Percentiles rank a stretch among this genome's conserved stretches.
phyloP scores from a whole-genome alignment of 2,888 invertebrate species.

The Ectobius pallidus region DNA sequence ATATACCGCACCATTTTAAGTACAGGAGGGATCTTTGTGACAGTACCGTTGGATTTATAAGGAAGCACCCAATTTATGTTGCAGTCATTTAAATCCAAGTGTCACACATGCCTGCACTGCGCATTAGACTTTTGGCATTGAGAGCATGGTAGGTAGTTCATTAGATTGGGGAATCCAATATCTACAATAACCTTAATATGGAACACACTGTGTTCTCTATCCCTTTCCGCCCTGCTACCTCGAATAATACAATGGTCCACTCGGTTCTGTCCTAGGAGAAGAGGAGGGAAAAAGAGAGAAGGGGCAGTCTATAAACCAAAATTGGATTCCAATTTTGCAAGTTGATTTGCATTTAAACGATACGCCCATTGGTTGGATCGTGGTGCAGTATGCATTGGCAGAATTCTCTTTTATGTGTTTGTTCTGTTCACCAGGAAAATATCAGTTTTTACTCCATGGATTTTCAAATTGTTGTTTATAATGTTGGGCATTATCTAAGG shows the following conservation, averaged over 20 bases:
- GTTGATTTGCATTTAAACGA: constrained; percentile 16
- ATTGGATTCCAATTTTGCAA: constrained; percentile 16
- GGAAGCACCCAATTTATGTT: too few relatives aligned
- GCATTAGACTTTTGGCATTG: too few relatives aligned
- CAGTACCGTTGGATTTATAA: too few relatives aligned
- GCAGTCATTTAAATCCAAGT: too few relatives aligned
- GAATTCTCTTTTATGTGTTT: background rate
- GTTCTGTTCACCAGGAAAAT: too few relatives aligned
- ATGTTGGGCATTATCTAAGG: too few relatives aligned
- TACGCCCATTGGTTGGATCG: background rate
- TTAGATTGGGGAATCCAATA: background rate
- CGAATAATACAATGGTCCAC: background rate
- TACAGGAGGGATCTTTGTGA: too few relatives aligned
- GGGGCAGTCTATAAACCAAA: constrained; percentile 6
- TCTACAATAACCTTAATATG: constrained; percentile 1
- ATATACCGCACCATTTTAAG: too few relatives aligned
- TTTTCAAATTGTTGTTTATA: too few relatives aligned
- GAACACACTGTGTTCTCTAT: background rate
- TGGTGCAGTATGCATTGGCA: background rate
- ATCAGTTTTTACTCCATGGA: too few relatives aligned
- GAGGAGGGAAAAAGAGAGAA: background rate
- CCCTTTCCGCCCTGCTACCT: background rate
- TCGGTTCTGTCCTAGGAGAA: background rate
- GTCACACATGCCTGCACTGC: too few relatives aligned
- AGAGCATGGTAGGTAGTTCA: background rate